Evolutionary conservation across 2,888 invertebrate genomes (phyloP).

Genomic region (Dyspetes luteomarginatus): DNA sequence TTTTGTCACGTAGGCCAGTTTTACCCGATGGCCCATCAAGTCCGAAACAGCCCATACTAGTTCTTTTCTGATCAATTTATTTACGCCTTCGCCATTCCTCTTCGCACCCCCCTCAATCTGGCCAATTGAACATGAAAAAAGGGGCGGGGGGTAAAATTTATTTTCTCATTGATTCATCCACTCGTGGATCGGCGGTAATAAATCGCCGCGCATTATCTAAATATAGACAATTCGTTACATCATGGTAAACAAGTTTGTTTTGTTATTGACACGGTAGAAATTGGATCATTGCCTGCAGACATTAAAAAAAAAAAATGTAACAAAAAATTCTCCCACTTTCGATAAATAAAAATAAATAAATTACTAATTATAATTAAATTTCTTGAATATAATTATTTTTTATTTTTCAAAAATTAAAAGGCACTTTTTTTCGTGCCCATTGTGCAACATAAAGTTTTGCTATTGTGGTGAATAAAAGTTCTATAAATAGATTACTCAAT

Average conservation of each 20-base stretch:
- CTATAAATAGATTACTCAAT: constrained; percentile 24
- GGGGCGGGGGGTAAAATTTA: no score
- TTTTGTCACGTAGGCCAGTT: constrained; percentile 56
- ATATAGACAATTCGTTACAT: constrained; percentile 57
- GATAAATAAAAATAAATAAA: background rate
- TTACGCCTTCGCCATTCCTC: no score
- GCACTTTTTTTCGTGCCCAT: no score
- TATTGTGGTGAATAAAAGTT: background rate
- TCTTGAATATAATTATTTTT: background rate
- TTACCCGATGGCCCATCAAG: no score
- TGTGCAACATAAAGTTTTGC: background rate
- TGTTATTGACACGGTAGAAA: constrained; percentile 49
- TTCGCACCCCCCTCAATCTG: no score
- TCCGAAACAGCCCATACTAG: no score
- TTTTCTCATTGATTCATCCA: constrained; percentile 13
- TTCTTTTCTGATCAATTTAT: background rate
- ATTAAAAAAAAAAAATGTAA: background rate
- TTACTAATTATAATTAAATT: no score
- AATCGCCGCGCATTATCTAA: constrained; percentile 63
- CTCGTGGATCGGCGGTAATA: constrained; percentile 12
- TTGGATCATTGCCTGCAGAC: constrained; percentile 53
- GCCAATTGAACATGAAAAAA: no score
- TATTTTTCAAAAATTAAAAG: no score
- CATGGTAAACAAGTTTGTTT: constrained; percentile 65
- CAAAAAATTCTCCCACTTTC: background rate